Evolutionary conservation across 2,888 invertebrate species (phyloP), one percentile per base, ranked within the genome.

Genomic region (Synanthedon myopaeformis): DNA sequence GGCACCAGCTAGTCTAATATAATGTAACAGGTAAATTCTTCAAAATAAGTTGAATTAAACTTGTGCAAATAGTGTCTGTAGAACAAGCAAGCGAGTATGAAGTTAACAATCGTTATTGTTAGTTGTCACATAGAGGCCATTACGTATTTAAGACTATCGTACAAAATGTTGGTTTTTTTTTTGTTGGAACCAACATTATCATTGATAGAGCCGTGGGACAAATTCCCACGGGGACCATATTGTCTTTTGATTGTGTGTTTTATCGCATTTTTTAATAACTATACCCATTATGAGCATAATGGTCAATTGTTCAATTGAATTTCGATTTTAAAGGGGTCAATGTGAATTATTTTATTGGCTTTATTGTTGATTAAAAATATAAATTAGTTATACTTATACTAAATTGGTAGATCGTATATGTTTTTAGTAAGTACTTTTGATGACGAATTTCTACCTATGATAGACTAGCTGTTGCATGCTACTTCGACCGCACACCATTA

Each of bases 291-390:
- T 75, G 70, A 75, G 69, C 74, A 85, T 84, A 86, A 86, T 86
- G 72, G 82, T 64, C 79, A 79, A 86, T 86, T 86, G 85, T 86
- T 80, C 76, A 77, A 76, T 79, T 74, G 74, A 77, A 65, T 66
- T 69, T 63, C 65, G 66, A 72, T 74, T 74, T 67, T 59, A 59
- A 56, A 42, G 52, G 54, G 57, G 58, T 55, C 60, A 59, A 55
- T 57, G 57, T 56, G 57, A 53, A 54, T 57, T 55, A 56, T 52
- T 51, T 54, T 41, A 50, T 41, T 35, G 48, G 42, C 45, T 51
- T 48, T 42, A 57, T 48, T 56, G 52, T 41, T 45, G 8, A 11
- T 41, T 17, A 35, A 35, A 51, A 28, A 51, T 10, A 35, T 35
- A 8, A 35, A 35, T 35, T 35, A 10, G 35, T 2, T 35, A 35